Evolutionary conservation across 53 echinoderm and acorn worm genomes (phyloP), one percentile per base, ranked within the genome.

Genomic region (Astropecten irregularis): DNA sequence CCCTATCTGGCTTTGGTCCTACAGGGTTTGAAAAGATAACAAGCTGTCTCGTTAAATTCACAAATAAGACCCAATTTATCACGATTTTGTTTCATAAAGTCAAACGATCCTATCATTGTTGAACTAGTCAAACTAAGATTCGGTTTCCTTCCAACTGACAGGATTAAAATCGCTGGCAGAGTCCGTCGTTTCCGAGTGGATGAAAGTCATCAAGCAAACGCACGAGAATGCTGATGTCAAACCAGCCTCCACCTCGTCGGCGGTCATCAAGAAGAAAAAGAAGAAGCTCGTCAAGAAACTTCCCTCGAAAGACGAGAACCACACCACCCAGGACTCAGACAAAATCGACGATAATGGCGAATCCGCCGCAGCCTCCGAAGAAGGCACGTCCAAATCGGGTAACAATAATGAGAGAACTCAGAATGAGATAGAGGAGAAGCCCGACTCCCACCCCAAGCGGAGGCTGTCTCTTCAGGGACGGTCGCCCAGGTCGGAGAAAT

Each of bases 111-210:
- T n/a, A n/a, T n/a, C n/a, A n/a, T n/a, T n/a, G n/a, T n/a, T n/a
- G n/a, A n/a, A n/a, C n/a, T n/a, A n/a, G n/a, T n/a, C n/a, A n/a
- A n/a, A n/a, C n/a, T n/a, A n/a, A n/a, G n/a, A n/a, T n/a, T n/a
- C n/a, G n/a, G n/a, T n/a, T n/a, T n/a, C n/a, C n/a, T n/a, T n/a
- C n/a, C n/a, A n/a, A n/a, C n/a, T n/a, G n/a, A 3, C 83, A 97
- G 97, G 76, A 59, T 38, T 97, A 19, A 94, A 97, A 49, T 31
- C 88, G 18, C 61, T 88, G 52, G 94, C 97, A 13, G 50, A 72
- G 33, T 89, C 87, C 10, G 65, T 97, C 6, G 97, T 97, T 2
- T 64, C 81, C 0, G 65, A 85, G 15, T 97, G 97, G 97, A 92
- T 93, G 90, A 87, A 81, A 9, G 91, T 95, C 51, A 95, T 95